Conservation (phyloP, 2,113 vertebrate species). For the Addax nasomaculatus region DNA sequence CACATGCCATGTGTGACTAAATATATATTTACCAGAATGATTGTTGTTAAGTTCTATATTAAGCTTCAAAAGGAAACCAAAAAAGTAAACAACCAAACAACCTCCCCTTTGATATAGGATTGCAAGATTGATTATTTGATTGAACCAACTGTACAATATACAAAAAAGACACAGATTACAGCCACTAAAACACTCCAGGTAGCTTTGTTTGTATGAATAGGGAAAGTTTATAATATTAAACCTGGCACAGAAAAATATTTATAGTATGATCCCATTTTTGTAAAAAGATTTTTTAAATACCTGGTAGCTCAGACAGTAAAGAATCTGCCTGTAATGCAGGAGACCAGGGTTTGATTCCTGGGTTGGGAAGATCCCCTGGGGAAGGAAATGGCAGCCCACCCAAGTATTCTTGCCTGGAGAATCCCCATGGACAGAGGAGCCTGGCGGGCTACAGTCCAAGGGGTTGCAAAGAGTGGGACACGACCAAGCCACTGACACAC, state of each 20-base stretch:
- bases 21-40: neutral
- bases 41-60: neutral
- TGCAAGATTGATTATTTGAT: neutral
- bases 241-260: neutral
- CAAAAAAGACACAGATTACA: neutral
- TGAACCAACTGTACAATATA: neutral
- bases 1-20: neutral
- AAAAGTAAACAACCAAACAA: neutral
- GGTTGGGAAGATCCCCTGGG: neutral
- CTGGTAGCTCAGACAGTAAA: neutral
- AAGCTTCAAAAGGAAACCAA: constrained; percentile 3
- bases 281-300: neutral
- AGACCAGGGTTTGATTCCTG: neutral
- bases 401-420: neutral
- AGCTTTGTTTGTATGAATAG: neutral
- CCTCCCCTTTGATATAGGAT: neutral
- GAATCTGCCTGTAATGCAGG: neutral
- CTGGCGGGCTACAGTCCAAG: neutral
- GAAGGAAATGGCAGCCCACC: neutral
- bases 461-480: neutral
- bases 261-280: neutral
- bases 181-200: neutral
- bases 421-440: neutral
- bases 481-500: neutral
- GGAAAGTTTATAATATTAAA: neutral